A percentile compares a stretch with the other conserved stretches of the same genome.
phyloP scores from a whole-genome alignment of 2,797 vertebrate genomes.

The Anniella stebbinsi region DNA sequence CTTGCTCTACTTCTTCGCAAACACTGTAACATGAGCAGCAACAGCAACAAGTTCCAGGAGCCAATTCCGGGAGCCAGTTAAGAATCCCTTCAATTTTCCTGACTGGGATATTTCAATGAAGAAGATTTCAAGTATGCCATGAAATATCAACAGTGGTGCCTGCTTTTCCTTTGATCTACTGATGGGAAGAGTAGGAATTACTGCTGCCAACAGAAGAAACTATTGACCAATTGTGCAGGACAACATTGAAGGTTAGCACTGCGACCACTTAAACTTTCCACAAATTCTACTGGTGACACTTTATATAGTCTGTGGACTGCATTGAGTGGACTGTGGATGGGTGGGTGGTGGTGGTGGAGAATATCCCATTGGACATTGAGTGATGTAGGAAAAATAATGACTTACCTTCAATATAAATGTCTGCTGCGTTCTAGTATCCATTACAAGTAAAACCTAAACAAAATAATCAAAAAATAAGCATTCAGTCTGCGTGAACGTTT shows the following conservation, averaged over 20 bases:
- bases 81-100: neutral
- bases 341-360: neutral
- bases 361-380: slow-evolving; percentile 36
- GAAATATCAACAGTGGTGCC: neutral
- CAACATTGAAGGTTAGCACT: slow-evolving; percentile 3
- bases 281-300: neutral
- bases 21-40: neutral
- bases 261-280: neutral
- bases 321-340: neutral
- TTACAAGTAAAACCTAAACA: slow-evolving; percentile 95
- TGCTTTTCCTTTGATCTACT: neutral
- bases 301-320: neutral
- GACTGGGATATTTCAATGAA: neutral
- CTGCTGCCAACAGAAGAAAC: neutral
- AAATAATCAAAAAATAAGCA: slow-evolving; percentile 42
- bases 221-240: neutral
- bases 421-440: slow-evolving; percentile 95
- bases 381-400: slow-evolving; percentile 42
- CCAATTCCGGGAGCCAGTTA: neutral
- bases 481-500: slow-evolving; percentile 13
- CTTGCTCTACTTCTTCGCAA: neutral
- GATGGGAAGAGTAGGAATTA: neutral
- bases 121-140: neutral
- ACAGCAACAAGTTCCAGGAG: neutral
- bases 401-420: slow-evolving; percentile 97